Base-by-base conservation (phyloP, 2,888 invertebrate species). In the Nematopogon swammerdamellus region DNA sequence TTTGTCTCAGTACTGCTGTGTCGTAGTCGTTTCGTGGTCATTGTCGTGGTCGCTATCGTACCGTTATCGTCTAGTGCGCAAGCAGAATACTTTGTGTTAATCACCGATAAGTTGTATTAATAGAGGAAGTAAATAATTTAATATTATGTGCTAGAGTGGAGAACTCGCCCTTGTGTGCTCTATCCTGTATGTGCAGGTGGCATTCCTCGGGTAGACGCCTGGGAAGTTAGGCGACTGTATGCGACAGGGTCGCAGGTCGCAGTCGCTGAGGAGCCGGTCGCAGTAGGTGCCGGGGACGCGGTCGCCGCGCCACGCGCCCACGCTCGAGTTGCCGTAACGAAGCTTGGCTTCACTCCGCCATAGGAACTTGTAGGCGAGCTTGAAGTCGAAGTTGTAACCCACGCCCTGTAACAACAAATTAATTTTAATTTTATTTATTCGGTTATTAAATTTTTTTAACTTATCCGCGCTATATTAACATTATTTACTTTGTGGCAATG, bases 191-290 rank as follows among this genome's bases (percentile, higher is more conserved):
- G 87, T 86, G 70, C 91, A 91, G 58, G 91, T 91, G 54, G 92
- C 88, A 69, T 93, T 93, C 52, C 92, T 80, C 4, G 93, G 93
- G 71, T 94, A 95, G 56, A 92, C 87, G 49, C 94, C 94, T 11
- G 93, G 93, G 70, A 91, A 94, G 81, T 95, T 95, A 11, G 94
- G 95, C 19, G 92, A 92, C 71, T 91, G 90, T 53, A 92, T 86
- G 54, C 90, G 85, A 71, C 89, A 89, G 45, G 77, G 76, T 56
- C 72, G 70, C 52, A 85, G 82, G 68, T 88, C 88, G 68, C 92
- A 92, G 65, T 88, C 87, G 62, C 88, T 89, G 59, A 91, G 82
- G 59, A 90, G 83, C 60, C 91, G 84, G 74, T 91, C 91, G 71
- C 92, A 92, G 68, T 90, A 90, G 54, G 88, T 88, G 55, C 87